Base-by-base conservation (phyloP, 2,888 invertebrate species). In the Ophraella communa region DNA sequence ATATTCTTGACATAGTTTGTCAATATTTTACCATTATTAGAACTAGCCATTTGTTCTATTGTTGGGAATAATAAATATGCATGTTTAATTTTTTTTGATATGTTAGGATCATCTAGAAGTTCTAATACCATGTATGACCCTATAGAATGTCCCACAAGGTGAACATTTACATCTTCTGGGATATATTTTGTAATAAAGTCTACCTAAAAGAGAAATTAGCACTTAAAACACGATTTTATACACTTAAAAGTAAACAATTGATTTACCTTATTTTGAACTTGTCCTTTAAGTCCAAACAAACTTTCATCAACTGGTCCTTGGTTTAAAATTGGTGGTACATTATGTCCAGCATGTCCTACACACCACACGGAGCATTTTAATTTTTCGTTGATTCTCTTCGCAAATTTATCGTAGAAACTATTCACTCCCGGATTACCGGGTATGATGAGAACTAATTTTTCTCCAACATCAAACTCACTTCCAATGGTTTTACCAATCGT, bases 391-490 rank as follows among this genome's bases (percentile, higher is more conserved):
- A 96, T 73, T 27, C 85, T 83, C 65, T 75, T 70, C 69, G 91
- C 86, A 80, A 96, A 96, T 73, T 87, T 86, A 33, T 86, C 86
- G 76, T 96, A 96, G 81, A 91, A 96, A 64, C 89, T 89, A 0
- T 91, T 87, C 21, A 95, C 78, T 1, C 96, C 96, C 7, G 96
- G 96, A 85, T 96, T 96, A 27, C 96, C 95, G 23, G 94, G 89
- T 68, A 95, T 88, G 68, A 91, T 87, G 47, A 95, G 74, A 45
- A 94, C 87, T 8, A 95, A 78, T 67, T 87, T 83, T 14, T 72
- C 70, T 3, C 57, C 67, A 23, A 85, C 85, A 60, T 82, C 77
- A 52, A 87, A 85, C 1, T 82, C 77, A 70, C 91, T 90, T 73
- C 90, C 87, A 20, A 89, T 83, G 87, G 88, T 88, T 66, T 85